Conservation (phyloP, 2,113 vertebrate species). For the Pholis gunnellus region DNA sequence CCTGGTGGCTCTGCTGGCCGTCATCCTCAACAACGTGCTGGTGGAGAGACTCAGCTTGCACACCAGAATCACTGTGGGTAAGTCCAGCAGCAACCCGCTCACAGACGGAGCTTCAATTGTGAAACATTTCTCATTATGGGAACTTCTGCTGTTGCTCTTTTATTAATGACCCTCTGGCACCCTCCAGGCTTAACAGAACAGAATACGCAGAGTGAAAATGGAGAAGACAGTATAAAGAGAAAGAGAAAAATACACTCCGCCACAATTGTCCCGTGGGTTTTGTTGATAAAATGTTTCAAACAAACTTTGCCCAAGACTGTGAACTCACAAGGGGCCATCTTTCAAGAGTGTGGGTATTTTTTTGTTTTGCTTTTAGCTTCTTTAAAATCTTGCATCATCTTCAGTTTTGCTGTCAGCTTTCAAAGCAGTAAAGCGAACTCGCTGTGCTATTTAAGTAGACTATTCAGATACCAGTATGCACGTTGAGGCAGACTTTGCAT, state of each 20-base stretch:
- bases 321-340: slow-evolving; percentile 8
- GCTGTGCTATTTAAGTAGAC: neutral
- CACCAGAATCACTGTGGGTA: slow-evolving; percentile 94
- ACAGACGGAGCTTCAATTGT: slow-evolving; percentile 1
- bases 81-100: slow-evolving; percentile 40
- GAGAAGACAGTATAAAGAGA: neutral
- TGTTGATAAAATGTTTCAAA: slow-evolving; percentile 9
- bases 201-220: slow-evolving; percentile 2
- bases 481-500: neutral
- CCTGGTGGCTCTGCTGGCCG: slow-evolving; percentile 91
- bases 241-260: slow-evolving; percentile 4
- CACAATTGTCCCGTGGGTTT: neutral
- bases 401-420: slow-evolving; percentile 16
- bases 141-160: slow-evolving; percentile 8
- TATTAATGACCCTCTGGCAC: slow-evolving; percentile 15
- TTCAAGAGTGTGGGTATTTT: neutral
- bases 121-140: neutral
- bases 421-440: slow-evolving; percentile 7
- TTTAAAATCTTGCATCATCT: neutral
- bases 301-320: neutral
- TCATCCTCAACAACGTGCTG: slow-evolving; percentile 95
- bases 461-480: neutral
- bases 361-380: neutral
- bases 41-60: slow-evolving; percentile 95
- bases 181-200: slow-evolving; percentile 4